Conservation (phyloP, 2,888 invertebrate genomes). For the Philereme transversata region DNA sequence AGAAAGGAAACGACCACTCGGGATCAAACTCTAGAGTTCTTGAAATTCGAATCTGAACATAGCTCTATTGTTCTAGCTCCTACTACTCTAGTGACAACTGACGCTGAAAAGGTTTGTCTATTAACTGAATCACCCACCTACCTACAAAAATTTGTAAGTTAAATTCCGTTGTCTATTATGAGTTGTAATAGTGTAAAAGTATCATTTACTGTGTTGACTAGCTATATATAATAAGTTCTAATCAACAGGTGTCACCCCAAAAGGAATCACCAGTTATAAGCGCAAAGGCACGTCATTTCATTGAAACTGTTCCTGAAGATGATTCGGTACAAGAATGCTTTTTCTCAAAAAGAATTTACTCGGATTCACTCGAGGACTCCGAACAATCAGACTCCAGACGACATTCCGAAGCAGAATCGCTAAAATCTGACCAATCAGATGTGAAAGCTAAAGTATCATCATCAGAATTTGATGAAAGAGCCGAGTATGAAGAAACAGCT, state of each 20-base stretch:
- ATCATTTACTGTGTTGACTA: no score
- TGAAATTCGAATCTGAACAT: slow-evolving; percentile 70
- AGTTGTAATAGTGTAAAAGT: no score
- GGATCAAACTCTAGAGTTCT: slow-evolving; percentile 65
- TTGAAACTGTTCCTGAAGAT: slow-evolving; percentile 82
- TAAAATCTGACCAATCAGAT: slow-evolving; percentile 81
- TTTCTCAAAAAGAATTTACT: slow-evolving; percentile 81
- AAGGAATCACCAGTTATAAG: slow-evolving; percentile 81
- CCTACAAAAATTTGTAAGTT: no score
- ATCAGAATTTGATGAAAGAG: slow-evolving; percentile 79
- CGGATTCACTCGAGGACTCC: slow-evolving; percentile 80
- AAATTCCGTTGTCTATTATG: no score
- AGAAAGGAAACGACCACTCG: slow-evolving; percentile 44
- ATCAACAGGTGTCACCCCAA: slow-evolving; percentile 55
- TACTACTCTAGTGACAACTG: slow-evolving; percentile 41
- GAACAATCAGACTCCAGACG: slow-evolving; percentile 79
- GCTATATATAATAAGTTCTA: slow-evolving; percentile 18
- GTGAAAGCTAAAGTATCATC: slow-evolving; percentile 76
- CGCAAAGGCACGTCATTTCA: slow-evolving; percentile 80
- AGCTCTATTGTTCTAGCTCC: slow-evolving; percentile 59
- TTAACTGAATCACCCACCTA: background rate
- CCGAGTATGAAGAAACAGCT: slow-evolving; percentile 76
- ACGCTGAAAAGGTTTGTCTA: slow-evolving; percentile 61
- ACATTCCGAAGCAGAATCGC: slow-evolving; percentile 79
- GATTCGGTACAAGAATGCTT: slow-evolving; percentile 82